A percentile compares a stretch with the other conserved stretches of the same genome.
Conservation (phyloP, 2,888 invertebrate species). For the Diplazon laetatorius region DNA sequence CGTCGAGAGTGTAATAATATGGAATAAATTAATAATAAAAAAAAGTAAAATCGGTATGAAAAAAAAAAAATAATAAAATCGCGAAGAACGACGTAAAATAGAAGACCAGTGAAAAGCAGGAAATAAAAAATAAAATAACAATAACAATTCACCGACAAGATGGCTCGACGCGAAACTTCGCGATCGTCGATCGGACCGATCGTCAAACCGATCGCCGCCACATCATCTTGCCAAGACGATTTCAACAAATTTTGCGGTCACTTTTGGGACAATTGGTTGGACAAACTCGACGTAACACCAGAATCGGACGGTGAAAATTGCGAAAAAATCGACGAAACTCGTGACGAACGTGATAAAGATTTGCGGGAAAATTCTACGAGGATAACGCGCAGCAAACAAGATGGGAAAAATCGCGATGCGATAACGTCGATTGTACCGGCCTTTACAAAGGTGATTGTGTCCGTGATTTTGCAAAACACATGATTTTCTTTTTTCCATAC, state of each 20-base stretch:
- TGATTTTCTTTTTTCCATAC: slow-evolving; percentile 11
- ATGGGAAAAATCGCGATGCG: slow-evolving; percentile 49
- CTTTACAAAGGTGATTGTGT: slow-evolving; percentile 62
- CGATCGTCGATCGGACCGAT: slow-evolving; percentile 40
- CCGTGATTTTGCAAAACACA: slow-evolving; percentile 31
- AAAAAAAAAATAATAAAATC: background rate
- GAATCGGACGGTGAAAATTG: slow-evolving; percentile 75
- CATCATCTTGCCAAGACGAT: slow-evolving; percentile 62
- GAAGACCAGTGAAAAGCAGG: no score
- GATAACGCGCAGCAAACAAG: slow-evolving; percentile 54
- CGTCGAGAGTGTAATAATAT: background rate
- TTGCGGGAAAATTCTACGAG: slow-evolving; percentile 40
- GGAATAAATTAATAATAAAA: background rate
- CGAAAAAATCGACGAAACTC: slow-evolving; percentile 67
- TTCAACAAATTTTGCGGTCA: slow-evolving; percentile 62
- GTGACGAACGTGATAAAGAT: slow-evolving; percentile 25
- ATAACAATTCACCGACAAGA: background rate
- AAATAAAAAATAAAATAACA: background rate
- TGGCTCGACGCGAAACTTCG: slow-evolving; percentile 64
- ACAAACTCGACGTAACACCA: slow-evolving; percentile 77
- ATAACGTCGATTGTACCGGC: slow-evolving; percentile 41
- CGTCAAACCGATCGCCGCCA: slow-evolving; percentile 46
- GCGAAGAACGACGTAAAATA: no score
- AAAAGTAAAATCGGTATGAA: background rate
- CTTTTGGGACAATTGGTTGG: slow-evolving; percentile 75